Conservation (phyloP, 2,888 invertebrate species). For the Euplagia quadripunctaria region DNA sequence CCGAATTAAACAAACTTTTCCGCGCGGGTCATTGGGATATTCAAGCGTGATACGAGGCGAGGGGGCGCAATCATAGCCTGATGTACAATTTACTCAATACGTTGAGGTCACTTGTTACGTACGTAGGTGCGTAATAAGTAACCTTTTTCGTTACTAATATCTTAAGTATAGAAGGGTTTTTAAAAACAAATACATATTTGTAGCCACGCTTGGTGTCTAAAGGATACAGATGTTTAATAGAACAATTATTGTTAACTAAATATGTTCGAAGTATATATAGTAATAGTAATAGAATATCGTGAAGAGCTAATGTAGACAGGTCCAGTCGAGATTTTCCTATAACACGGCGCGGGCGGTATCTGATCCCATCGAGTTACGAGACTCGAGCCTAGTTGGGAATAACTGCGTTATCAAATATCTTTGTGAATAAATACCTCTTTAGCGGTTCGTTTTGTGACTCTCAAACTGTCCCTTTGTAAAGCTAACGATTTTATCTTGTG, state of each 20-base stretch:
- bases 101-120: neutral
- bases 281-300: neutral
- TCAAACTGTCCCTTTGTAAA: constrained; percentile 9
- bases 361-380: neutral
- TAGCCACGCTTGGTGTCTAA: neutral
- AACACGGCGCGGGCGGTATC: neutral
- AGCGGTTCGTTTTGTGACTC: constrained; percentile 22
- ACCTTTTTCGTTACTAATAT: no score
- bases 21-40: neutral
- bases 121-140: neutral
- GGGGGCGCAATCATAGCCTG: neutral
- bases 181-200: neutral
- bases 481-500: constrained; percentile 4
- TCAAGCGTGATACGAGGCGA: neutral
- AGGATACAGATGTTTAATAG: neutral
- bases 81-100: neutral
- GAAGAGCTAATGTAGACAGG: neutral
- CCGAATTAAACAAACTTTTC: neutral
- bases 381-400: neutral
- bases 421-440: constrained; percentile 27
- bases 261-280: no score
- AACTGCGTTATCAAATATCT: constrained; percentile 17
- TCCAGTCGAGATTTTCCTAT: neutral
- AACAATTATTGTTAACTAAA: no score
- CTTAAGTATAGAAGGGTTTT: neutral